These are phyloP conservation scores for Denticeps clupeoides DNA, from an alignment of 2,797 vertebrate genomes.

Conservation along the genomic window DNA sequence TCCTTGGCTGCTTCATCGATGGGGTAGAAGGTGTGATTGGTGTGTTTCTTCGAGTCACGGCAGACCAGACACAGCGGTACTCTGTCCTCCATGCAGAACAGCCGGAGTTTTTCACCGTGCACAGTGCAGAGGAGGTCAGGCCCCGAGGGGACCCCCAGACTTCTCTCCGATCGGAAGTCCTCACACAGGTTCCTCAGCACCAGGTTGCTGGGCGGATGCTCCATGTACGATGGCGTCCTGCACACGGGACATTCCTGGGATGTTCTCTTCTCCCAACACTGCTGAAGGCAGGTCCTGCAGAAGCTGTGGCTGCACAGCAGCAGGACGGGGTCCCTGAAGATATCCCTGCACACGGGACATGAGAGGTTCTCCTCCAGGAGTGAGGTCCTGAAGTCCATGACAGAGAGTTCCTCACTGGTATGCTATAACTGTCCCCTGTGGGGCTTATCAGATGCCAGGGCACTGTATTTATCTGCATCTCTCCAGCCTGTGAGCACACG, in stretches of 20 bases:
- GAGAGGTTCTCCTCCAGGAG: slow-evolving; percentile 10
- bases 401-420: too few relatives aligned
- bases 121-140: too few relatives aligned
- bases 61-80: slow-evolving; percentile 8
- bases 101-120: too few relatives aligned
- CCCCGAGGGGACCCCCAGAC: too few relatives aligned
- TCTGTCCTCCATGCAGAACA: slow-evolving; percentile 16
- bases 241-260: slow-evolving; percentile 8
- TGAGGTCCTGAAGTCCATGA: too few relatives aligned
- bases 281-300: slow-evolving; percentile 3
- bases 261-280: neutral
- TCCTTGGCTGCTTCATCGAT: slow-evolving; percentile 1
- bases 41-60: slow-evolving; percentile 3
- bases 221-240: neutral
- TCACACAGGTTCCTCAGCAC: slow-evolving; percentile 1
- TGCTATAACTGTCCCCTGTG: too few relatives aligned
- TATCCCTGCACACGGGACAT: slow-evolving; percentile 11
- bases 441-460: too few relatives aligned
- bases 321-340: slow-evolving; percentile 8
- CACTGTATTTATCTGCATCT: too few relatives aligned
- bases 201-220: neutral
- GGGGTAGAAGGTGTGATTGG: slow-evolving; percentile 9
- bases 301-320: slow-evolving; percentile 11
- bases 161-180: neutral
- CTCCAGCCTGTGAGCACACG: too few relatives aligned